These are phyloP conservation scores for Zeuzera pyrina DNA, from an alignment of 2,888 invertebrate genomes.

Conservation along the genomic window DNA sequence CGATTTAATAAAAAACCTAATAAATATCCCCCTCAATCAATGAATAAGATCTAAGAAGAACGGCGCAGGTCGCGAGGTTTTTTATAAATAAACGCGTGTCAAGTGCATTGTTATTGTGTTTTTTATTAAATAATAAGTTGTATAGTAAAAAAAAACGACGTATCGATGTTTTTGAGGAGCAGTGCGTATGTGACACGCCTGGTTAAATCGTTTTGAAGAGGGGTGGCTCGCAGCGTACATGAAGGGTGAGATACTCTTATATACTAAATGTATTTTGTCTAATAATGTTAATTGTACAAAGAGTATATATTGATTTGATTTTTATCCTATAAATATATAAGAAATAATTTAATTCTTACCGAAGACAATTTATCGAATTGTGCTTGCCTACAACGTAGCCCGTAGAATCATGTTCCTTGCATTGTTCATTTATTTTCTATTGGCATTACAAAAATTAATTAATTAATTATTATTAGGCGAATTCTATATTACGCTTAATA, in stretches of 20 bases:
- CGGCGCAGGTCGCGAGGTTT: constrained; percentile 11
- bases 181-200: constrained; percentile 27
- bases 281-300: too few species aligned
- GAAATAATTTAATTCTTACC: too few species aligned
- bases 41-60: constrained; percentile 12
- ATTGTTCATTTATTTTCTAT: too few species aligned
- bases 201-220: constrained; percentile 24
- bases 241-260: constrained; percentile 51
- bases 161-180: constrained; percentile 37
- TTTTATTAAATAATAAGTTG: constrained; percentile 23
- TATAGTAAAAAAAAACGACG: constrained; percentile 25
- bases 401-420: too few species aligned
- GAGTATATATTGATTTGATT: too few species aligned
- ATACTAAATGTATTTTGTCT: neutral
- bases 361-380: too few species aligned
- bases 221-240: constrained; percentile 40
- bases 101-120: constrained; percentile 28
- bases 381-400: too few species aligned
- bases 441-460: too few species aligned
- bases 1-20: constrained; percentile 23
- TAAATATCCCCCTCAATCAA: constrained; percentile 22
- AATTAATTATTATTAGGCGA: too few species aligned
- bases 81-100: constrained; percentile 13
- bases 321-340: too few species aligned
- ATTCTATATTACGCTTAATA: too few species aligned